Evolutionary conservation across 2,113 vertebrate species (phyloP), one percentile per base, ranked within the genome.

Genomic region (Okapia johnstoni): DNA sequence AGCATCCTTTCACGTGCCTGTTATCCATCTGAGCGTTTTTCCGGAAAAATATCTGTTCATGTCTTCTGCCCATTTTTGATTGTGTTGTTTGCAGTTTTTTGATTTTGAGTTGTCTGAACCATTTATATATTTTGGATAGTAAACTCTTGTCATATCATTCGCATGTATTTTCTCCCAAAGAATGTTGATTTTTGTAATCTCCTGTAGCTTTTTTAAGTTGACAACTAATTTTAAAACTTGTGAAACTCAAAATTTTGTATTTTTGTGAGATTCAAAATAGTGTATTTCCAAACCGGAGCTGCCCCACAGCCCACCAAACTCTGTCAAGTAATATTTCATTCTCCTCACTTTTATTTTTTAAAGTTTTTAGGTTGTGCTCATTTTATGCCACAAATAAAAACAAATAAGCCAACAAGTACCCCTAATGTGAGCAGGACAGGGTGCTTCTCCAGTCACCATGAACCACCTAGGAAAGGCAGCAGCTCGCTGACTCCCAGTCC

Each of bases 371-470:
- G n/a, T 63, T 33, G 58, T 36, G 33, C 11, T 28, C 13, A 54
- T n/a, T 93, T 97, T 46, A 93, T 88, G n/a, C 14, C 58, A 84
- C 61, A 93, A 93, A 76, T 58, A 54, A 88, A 90, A 93, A 76
- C 17, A 30, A 93, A 58, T 70, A 86, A 81, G 28, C 46, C 7
- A 79, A 63, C 7, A 52, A 36, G 13, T 2, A 13, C 12, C n/a
- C 83, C 58, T 52, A 33, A 48, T 96, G 92, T 96, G 96, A 96
- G 83, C 85, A 66, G 36, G 61, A 58, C 92, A 58, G 96, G 96
- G 88, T 97, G 93, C 19, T 98, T 98, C 95, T 95, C 76, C 81
- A 76, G 54, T 93, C 81, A 36, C 93, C 25, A 88, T 97, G 97
- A 94, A 73, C 89, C 85, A 23, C 87, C 96, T 93, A 86, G 73